Conservation (phyloP, 2,113 vertebrate species). For the Anguilla rostrata region DNA sequence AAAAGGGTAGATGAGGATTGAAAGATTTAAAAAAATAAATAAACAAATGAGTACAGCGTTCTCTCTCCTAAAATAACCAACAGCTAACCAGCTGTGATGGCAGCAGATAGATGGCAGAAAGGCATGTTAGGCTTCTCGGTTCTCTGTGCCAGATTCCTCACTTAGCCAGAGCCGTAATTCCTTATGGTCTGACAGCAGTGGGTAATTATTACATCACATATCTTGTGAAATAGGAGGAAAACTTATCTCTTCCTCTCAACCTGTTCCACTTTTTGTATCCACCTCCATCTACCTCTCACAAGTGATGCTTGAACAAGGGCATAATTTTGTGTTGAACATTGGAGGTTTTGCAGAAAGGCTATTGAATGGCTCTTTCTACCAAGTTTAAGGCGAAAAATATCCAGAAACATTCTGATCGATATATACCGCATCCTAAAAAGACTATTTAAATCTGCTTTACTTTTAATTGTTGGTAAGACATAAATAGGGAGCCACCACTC, state of each 20-base stretch:
- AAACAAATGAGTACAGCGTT: too few relatives aligned
- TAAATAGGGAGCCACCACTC: too few relatives aligned
- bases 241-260: neutral
- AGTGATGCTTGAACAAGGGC: too few relatives aligned
- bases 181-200: neutral
- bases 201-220: neutral
- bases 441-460: conserved; percentile 45
- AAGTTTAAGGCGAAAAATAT: too few relatives aligned
- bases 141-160: neutral
- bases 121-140: neutral
- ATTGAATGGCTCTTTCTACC: too few relatives aligned
- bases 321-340: too few relatives aligned
- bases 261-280: neutral
- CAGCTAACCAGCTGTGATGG: too few relatives aligned
- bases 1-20: neutral
- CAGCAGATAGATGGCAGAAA: too few relatives aligned
- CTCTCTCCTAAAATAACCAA: too few relatives aligned
- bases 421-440: neutral
- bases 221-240: neutral
- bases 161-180: neutral
- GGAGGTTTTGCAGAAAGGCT: too few relatives aligned
- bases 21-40: neutral
- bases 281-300: conserved; percentile 11
- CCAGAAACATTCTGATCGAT: too few relatives aligned
- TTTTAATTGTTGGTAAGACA: neutral